phyloP scores from a whole-genome alignment of 2,797 vertebrate species.

The Hemibagrus guttatus region DNA sequence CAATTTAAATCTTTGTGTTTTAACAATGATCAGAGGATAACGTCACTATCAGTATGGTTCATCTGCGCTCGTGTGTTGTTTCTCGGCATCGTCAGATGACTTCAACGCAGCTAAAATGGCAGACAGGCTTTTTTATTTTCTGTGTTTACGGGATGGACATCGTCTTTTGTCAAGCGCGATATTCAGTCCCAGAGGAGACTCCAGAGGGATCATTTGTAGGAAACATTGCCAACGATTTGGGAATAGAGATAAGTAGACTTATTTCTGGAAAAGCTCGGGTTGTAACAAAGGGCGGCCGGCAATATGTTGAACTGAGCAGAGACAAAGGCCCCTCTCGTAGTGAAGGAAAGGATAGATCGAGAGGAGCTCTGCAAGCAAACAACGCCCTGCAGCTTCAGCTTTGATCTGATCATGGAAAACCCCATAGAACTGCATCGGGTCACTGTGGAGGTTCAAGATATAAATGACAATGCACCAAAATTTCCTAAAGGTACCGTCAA shows the following conservation, averaged over 20 bases:
- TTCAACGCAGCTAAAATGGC: conserved; percentile 36
- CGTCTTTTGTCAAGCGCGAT: conserved; percentile 63
- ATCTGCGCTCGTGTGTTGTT: not conserved
- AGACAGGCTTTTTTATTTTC: conserved; percentile 22
- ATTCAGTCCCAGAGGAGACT: conserved; percentile 71
- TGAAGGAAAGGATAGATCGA: conserved; percentile 71
- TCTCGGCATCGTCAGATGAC: not conserved
- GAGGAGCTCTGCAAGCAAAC: conserved; percentile 70
- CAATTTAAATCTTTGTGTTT: not conserved
- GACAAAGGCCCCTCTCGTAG: conserved; percentile 70
- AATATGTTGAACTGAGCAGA: conserved; percentile 70
- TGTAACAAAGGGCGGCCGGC: conserved; percentile 55
- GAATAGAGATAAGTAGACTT: conserved; percentile 66
- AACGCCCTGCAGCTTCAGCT: conserved; percentile 47
- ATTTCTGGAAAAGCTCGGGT: conserved; percentile 49
- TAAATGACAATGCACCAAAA: conserved; percentile 49
- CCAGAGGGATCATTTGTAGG: conserved; percentile 68
- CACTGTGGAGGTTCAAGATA: conserved; percentile 45
- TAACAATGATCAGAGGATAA: not conserved
- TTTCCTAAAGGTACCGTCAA: conserved; percentile 45
- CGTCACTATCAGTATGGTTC: not conserved
- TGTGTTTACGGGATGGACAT: conserved; percentile 19
- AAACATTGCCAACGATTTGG: conserved; percentile 70
- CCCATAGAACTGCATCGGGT: conserved; percentile 30
- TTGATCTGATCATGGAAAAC: conserved; percentile 44